Conservation (phyloP, 2,888 invertebrate species). For the Halictus quadricinctus region DNA sequence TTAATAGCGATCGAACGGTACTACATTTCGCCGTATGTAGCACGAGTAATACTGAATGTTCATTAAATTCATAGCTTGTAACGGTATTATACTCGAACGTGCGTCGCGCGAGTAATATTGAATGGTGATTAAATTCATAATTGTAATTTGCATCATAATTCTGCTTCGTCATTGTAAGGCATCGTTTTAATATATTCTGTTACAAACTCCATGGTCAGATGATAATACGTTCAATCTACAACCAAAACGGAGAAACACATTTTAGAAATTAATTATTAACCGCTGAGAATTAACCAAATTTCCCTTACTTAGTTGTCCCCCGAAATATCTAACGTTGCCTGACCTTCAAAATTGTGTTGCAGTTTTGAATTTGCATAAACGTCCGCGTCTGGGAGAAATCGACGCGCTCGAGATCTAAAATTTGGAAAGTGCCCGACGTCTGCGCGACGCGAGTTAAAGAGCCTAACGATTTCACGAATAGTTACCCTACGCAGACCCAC, state of each 20-base stretch:
- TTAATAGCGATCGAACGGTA: background rate
- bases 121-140: background rate
- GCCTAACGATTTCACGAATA: conserved; percentile 23
- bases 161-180: background rate
- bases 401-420: background rate
- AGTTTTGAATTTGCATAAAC: background rate
- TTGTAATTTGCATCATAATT: background rate
- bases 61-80: conserved; percentile 5
- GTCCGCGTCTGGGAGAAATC: background rate
- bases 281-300: background rate
- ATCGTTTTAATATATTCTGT: background rate
- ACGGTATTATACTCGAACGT: background rate
- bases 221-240: background rate
- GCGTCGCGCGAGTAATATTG: background rate
- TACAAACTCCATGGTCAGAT: background rate
- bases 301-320: too few species aligned
- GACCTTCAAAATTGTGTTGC: background rate
- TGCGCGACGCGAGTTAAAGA: background rate
- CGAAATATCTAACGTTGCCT: background rate
- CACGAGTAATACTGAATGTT: background rate
- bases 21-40: background rate
- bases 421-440: background rate
- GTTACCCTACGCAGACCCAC: conserved; percentile 16
- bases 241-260: background rate
- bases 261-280: background rate